A percentile compares a stretch with the other conserved stretches of the same genome.
Conservation (phyloP, 2,888 invertebrate genomes). For the Lathronympha strigana region DNA sequence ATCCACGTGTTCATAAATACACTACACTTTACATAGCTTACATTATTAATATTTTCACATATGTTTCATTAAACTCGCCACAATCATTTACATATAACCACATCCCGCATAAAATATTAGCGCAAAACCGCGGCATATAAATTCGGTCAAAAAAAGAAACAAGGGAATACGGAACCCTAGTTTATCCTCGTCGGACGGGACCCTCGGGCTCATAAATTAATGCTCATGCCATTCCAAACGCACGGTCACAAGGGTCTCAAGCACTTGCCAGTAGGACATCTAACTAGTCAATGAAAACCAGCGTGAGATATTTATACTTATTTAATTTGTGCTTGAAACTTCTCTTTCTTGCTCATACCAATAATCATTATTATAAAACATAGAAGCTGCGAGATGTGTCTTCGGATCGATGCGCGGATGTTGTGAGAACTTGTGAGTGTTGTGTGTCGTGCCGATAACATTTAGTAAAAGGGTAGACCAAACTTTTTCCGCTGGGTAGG, state of each 20-base stretch:
- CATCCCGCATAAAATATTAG: conserved; percentile 50
- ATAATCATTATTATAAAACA: no score
- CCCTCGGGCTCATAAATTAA: conserved; percentile 53
- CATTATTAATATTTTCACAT: not conserved
- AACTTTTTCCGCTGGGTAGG: no score
- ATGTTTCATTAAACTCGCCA: conserved; percentile 4
- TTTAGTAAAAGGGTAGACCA: no score
- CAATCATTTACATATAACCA: conserved; percentile 20
- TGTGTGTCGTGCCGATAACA: no score
- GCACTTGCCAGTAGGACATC: not conserved
- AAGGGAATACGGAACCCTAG: conserved; percentile 55
- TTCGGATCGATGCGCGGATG: no score
- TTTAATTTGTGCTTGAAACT: no score
- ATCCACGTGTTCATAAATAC: no score
- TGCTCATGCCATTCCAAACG: conserved; percentile 21
- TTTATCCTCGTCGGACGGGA: conserved; percentile 51
- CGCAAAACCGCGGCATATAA: conserved; percentile 59
- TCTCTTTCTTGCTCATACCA: no score
- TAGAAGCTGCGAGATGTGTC: no score
- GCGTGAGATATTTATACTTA: no score
- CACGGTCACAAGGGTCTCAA: not conserved
- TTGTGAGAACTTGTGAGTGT: no score
- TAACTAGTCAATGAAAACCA: no score
- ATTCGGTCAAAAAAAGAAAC: conserved; percentile 63
- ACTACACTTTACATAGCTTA: not conserved